A percentile compares a stretch with the other conserved stretches of the same genome.
Conservation (phyloP, 2,888 invertebrate species). For the Trissoscelio sp. region DNA sequence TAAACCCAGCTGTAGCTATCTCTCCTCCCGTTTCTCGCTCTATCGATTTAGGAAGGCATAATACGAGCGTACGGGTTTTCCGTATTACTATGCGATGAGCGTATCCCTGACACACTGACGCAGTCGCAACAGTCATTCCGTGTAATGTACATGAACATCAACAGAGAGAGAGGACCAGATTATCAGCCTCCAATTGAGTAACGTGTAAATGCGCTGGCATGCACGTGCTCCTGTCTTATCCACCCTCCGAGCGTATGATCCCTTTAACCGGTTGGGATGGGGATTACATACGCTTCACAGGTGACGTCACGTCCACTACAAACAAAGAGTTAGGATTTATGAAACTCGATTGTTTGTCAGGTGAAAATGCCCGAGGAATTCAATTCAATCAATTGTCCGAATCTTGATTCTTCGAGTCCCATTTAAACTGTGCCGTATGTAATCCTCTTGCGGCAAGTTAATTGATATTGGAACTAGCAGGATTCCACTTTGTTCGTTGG, state of each 20-base stretch:
- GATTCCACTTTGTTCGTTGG: no score
- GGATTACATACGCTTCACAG: background rate
- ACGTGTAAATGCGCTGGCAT: slow-evolving; percentile 31
- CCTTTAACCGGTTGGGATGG: background rate
- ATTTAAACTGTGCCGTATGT: background rate
- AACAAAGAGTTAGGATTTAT: slow-evolving; percentile 8
- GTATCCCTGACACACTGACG: slow-evolving; percentile 46
- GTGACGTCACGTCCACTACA: slow-evolving; percentile 21
- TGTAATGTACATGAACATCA: slow-evolving; percentile 7
- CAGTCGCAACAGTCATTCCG: slow-evolving; percentile 53
- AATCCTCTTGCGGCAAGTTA: background rate
- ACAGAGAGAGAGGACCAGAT: slow-evolving; percentile 18
- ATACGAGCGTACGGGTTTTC: slow-evolving; percentile 48
- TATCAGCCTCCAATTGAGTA: slow-evolving; percentile 44
- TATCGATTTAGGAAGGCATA: slow-evolving; percentile 60
- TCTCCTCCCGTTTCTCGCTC: slow-evolving; percentile 54
- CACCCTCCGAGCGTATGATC: slow-evolving; percentile 25
- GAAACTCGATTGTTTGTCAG: slow-evolving; percentile 1
- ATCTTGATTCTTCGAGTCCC: background rate
- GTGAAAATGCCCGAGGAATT: background rate
- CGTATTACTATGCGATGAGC: slow-evolving; percentile 46
- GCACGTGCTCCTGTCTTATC: slow-evolving; percentile 42
- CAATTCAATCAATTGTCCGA: background rate
- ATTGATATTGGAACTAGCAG: background rate
- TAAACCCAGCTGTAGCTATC: slow-evolving; percentile 40